A percentile compares a stretch with the other conserved stretches of the same genome.
phyloP scores from a whole-genome alignment of 2,113 vertebrate genomes.

The Lepidothrix coronata region DNA sequence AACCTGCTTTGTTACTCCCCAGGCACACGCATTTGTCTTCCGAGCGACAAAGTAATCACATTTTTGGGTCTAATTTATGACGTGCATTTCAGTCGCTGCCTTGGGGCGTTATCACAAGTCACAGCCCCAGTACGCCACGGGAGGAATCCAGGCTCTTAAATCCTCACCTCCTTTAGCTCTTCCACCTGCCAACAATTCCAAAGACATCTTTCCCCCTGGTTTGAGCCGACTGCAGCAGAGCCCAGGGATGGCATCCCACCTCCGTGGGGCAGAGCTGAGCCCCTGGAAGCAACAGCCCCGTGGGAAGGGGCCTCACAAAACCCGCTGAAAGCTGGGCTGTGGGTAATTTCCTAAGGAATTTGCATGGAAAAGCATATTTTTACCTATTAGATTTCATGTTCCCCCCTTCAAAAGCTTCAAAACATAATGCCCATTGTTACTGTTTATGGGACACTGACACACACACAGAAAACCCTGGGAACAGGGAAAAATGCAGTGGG shows the following conservation, averaged over 20 bases:
- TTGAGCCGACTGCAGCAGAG: not conserved
- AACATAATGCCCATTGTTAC: not conserved
- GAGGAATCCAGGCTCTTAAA: slow-evolving; percentile 55
- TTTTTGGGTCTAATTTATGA: slow-evolving; percentile 68
- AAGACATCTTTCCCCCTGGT: not conserved
- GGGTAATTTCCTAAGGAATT: not conserved
- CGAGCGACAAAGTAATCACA: slow-evolving; percentile 64
- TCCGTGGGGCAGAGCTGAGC: not conserved
- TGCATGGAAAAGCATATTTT: not conserved
- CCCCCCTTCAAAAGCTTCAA: not conserved
- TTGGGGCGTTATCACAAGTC: slow-evolving; percentile 52
- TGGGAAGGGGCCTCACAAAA: not conserved
- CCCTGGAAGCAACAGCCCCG: rapidly evolving
- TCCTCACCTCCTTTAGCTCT: slow-evolving; percentile 48
- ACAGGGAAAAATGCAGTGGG: not conserved
- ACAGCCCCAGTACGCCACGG: not conserved
- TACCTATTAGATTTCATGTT: not conserved
- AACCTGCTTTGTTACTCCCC: slow-evolving; percentile 63
- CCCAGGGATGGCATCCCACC: not conserved
- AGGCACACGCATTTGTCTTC: slow-evolving; percentile 65
- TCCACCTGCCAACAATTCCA: slow-evolving; percentile 13
- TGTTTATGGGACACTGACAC: not conserved
- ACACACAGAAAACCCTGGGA: rapidly evolving
- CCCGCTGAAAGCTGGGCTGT: not conserved
- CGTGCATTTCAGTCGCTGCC: slow-evolving; percentile 37